Evolutionary conservation across 2,113 vertebrate species (phyloP).

Genomic region (Notothenia rossii): DNA sequence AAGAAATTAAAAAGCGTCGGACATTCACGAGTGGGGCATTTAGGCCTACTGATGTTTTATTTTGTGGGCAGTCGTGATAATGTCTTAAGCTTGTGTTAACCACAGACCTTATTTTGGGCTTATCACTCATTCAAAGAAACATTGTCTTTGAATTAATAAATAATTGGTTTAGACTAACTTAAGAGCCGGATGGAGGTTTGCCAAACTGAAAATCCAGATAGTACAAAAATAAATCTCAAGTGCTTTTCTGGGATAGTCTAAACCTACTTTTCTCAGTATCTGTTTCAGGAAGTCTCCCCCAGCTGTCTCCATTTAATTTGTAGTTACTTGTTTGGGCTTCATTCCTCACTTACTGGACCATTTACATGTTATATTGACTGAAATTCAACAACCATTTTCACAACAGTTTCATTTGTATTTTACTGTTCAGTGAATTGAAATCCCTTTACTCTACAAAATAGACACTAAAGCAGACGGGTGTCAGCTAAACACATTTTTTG

Average conservation of each 20-base stretch:
- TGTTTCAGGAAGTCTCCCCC: slow-evolving; percentile 4
- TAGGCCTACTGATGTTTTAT: no score
- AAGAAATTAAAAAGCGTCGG: no score
- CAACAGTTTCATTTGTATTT: slow-evolving; percentile 31
- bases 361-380: slow-evolving; percentile 49
- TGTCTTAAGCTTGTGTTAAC: background rate
- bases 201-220: slow-evolving; percentile 8
- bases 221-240: background rate
- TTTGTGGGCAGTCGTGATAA: background rate
- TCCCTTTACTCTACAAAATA: slow-evolving; percentile 32
- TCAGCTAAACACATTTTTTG: slow-evolving; percentile 22
- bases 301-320: slow-evolving; percentile 32
- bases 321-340: slow-evolving; percentile 16
- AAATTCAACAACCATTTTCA: slow-evolving; percentile 16
- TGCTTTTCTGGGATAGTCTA: background rate
- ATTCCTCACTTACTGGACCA: slow-evolving; percentile 35
- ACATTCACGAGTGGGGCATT: no score
- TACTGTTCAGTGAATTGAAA: slow-evolving; percentile 33
- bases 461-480: slow-evolving; percentile 8
- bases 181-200: slow-evolving; percentile 29
- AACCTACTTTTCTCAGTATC: background rate
- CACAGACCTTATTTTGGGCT: no score
- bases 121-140: no score
- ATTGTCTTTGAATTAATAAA: background rate
- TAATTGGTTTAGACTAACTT: slow-evolving; percentile 24